These are phyloP conservation scores for Corythoichthys intestinalis DNA, from an alignment of 2,113 vertebrate species.

Conservation along the genomic window DNA sequence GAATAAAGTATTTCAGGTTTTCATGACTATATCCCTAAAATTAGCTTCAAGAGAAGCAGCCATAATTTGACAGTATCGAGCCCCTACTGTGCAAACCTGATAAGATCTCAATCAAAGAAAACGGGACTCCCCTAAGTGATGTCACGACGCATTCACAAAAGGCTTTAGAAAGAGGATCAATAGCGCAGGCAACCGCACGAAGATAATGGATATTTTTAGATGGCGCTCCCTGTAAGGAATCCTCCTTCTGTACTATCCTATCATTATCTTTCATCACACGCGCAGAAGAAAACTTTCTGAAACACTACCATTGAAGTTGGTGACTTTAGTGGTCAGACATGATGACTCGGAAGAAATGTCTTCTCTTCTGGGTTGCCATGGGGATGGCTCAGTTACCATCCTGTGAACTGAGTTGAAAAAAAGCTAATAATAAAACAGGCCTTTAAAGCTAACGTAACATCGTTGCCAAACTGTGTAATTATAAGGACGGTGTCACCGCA, in stretches of 20 bases:
- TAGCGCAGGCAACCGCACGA: constrained; percentile 8
- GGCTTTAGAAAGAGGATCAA: constrained; percentile 13
- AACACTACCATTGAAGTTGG: background rate
- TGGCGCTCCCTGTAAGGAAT: constrained; percentile 37
- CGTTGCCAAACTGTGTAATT: constrained; percentile 3
- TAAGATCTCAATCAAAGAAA: constrained; percentile 26
- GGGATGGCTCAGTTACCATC: background rate
- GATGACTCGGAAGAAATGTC: background rate
- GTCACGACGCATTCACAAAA: constrained; percentile 35
- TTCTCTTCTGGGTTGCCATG: background rate
- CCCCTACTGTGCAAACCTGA: constrained; percentile 20
- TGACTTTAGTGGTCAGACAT: background rate
- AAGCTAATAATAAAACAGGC: background rate
- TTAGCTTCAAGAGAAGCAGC: too few species aligned
- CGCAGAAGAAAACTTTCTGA: constrained; percentile 14
- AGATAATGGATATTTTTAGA: constrained; percentile 44
- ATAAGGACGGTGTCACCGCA: background rate
- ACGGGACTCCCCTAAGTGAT: constrained; percentile 51
- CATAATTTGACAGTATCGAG: background rate
- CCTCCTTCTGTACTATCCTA: constrained; percentile 27
- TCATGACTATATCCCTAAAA: too few species aligned
- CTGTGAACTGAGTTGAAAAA: background rate
- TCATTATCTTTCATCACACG: constrained; percentile 20
- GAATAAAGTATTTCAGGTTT: too few species aligned
- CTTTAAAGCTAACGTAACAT: background rate